These are phyloP conservation scores for Gambelia wislizenii DNA, from an alignment of 2,797 vertebrate genomes.

Conservation along the genomic window DNA sequence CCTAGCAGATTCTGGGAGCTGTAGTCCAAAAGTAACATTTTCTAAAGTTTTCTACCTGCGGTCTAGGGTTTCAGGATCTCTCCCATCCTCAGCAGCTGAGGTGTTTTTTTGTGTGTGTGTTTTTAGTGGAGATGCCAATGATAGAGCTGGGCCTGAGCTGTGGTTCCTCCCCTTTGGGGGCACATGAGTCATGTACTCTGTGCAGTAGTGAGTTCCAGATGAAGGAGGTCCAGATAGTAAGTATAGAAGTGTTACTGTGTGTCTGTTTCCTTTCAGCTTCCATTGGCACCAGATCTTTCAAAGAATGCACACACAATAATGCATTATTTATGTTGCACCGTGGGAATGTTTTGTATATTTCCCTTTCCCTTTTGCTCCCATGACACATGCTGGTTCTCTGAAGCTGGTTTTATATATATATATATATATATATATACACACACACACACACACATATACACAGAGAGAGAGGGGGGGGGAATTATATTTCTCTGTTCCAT, in stretches of 20 bases:
- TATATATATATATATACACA: too few species aligned
- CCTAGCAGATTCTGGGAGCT: background rate
- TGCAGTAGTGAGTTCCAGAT: conserved; percentile 24
- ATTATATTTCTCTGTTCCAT: conserved; percentile 5
- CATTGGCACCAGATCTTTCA: conserved; percentile 31
- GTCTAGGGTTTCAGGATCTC: background rate
- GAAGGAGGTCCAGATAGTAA: conserved; percentile 34
- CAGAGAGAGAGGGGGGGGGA: too few species aligned
- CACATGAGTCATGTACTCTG: conserved; percentile 6
- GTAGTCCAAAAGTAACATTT: background rate
- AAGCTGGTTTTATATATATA: conserved; percentile 11
- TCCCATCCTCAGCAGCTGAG: too few species aligned
- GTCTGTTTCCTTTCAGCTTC: conserved; percentile 29
- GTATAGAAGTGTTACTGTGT: conserved; percentile 3
- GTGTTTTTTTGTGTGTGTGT: background rate
- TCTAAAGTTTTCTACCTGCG: background rate
- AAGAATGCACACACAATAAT: conserved; percentile 24
- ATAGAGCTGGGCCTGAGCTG: background rate
- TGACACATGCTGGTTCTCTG: conserved; percentile 18
- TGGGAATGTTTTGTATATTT: conserved; percentile 39
- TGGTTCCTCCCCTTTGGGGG: background rate
- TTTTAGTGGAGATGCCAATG: background rate
- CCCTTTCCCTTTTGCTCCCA: background rate
- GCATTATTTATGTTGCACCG: conserved; percentile 35
- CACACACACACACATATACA: too few species aligned